These are phyloP conservation scores for Penaeus monodon DNA, from an alignment of 2,888 invertebrate species.

Conservation along the genomic window DNA sequence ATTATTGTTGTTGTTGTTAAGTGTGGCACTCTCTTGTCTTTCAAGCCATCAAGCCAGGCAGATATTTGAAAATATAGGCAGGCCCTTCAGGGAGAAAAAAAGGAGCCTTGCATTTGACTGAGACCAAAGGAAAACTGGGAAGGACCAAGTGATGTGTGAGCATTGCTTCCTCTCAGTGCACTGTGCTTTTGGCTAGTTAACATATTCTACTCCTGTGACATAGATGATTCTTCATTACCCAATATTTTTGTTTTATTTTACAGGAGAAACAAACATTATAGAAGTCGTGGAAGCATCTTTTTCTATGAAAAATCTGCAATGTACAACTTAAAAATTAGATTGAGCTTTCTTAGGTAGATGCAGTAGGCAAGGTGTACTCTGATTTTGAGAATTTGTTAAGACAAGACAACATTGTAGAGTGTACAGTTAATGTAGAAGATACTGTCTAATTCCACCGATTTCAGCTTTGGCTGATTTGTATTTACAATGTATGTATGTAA, in stretches of 20 bases:
- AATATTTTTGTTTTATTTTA: slow-evolving; percentile 17
- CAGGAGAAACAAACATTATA: slow-evolving; percentile 10
- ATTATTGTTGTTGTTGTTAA: slow-evolving; percentile 24
- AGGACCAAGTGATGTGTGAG: slow-evolving; percentile 4
- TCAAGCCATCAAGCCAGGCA: slow-evolving; percentile 37
- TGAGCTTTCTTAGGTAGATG: slow-evolving; percentile 37
- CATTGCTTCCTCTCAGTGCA: slow-evolving; percentile 10
- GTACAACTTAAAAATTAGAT: slow-evolving; percentile 39
- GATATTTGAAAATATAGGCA: slow-evolving; percentile 9
- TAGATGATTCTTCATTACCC: slow-evolving; percentile 9
- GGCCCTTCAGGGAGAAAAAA: slow-evolving; percentile 22
- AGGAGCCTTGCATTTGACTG: slow-evolving; percentile 10
- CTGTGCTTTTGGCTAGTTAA: slow-evolving; percentile 26
- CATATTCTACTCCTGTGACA: slow-evolving; percentile 8
- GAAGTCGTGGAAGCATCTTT: slow-evolving; percentile 23
- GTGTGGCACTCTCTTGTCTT: slow-evolving; percentile 43
- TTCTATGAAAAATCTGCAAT: slow-evolving; percentile 32
- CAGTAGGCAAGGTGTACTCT: slow-evolving; percentile 28
- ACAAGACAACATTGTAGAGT: slow-evolving; percentile 23
- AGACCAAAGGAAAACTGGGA: slow-evolving; percentile 26
- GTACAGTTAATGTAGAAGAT: slow-evolving; percentile 31
- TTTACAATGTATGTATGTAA: slow-evolving; percentile 17
- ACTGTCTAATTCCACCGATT: slow-evolving; percentile 36
- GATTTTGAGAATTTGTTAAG: slow-evolving; percentile 4
- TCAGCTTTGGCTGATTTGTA: slow-evolving; percentile 32